Evolutionary conservation across 2,888 invertebrate genomes (phyloP), one percentile per base, ranked within the genome.

Genomic region (Glaucopsyche alexis): DNA sequence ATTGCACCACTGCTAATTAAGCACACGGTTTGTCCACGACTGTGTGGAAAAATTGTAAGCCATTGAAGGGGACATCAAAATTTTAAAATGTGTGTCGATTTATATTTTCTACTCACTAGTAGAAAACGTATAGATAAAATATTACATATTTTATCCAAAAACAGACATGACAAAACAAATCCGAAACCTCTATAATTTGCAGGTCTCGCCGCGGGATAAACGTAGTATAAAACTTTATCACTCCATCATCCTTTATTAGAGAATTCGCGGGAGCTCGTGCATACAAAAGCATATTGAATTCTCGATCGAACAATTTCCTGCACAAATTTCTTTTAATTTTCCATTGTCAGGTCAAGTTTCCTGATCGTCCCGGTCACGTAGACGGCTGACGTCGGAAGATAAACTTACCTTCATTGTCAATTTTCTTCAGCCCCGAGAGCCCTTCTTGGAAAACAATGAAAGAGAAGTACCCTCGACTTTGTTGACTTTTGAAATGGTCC

Each of bases 391-490:
- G 84, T 84, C 82, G 82, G 83, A 90, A 90, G 89, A 90, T 91
- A 90, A 91, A 91, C 88, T 89, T 88, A 90, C 90, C 89, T 89
- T 89, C 90, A 91, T 91, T 90, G 90, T 88, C 90, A 90, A 91
- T 91, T 90, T 91, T 87, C 91, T 87, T 80, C 81, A 87, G 87
- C 84, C 85, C 86, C 82, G 85, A 88, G 88, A 84, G 85, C 83
- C 84, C 86, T 87, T 83, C 81, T 82, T 81, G 83, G 86, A 86
- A 88, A 87, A 90, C 89, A 90, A 88, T 88, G 88, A 87, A 87
- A 88, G 86, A 88, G 89, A 89, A 88, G 87, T 88, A 87, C 86
- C 87, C 87, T 83, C 78, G 81, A 85, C 81, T 84, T 78, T 87
- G 87, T 89, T 87, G 85, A 88, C 88, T 88, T 87, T 87, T 87